phyloP scores from a whole-genome alignment of 2,113 vertebrate species.

The Neotragus moschatus region DNA sequence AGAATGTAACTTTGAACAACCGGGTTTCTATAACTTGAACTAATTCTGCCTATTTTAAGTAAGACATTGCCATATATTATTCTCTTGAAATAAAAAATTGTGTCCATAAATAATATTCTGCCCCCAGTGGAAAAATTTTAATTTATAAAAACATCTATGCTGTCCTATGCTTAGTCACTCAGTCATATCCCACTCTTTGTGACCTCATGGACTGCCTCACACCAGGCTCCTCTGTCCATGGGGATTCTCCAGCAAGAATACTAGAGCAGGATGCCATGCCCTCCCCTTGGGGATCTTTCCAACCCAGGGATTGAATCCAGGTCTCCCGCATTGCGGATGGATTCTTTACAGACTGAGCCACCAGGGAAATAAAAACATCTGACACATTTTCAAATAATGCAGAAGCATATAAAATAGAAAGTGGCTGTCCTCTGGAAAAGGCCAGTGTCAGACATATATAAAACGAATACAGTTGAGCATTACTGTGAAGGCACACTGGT shows the following conservation, averaged over 20 bases:
- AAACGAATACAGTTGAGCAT: not conserved
- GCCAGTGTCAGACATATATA: not conserved
- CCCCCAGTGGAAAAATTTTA: not conserved
- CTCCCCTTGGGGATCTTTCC: not conserved
- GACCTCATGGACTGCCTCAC: not conserved
- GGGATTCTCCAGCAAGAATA: not conserved
- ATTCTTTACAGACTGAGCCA: not conserved
- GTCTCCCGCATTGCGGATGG: not conserved
- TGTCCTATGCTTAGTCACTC: not conserved
- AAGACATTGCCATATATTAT: not conserved
- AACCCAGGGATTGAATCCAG: not conserved
- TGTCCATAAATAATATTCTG: not conserved
- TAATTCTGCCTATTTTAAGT: not conserved
- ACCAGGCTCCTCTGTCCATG: not conserved
- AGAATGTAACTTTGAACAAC: not conserved
- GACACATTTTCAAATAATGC: not conserved
- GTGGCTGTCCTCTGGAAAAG: not conserved
- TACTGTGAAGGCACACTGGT: not conserved
- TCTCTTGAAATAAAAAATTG: slow-evolving; percentile 1
- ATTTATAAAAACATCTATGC: not conserved
- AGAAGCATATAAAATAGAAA: not conserved
- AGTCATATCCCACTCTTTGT: not conserved
- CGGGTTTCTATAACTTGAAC: not conserved
- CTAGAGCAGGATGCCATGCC: not conserved
- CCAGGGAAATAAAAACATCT: not conserved